These are phyloP conservation scores for Brachylomia viminalis DNA, from an alignment of 2,888 invertebrate genomes.

Conservation along the genomic window DNA sequence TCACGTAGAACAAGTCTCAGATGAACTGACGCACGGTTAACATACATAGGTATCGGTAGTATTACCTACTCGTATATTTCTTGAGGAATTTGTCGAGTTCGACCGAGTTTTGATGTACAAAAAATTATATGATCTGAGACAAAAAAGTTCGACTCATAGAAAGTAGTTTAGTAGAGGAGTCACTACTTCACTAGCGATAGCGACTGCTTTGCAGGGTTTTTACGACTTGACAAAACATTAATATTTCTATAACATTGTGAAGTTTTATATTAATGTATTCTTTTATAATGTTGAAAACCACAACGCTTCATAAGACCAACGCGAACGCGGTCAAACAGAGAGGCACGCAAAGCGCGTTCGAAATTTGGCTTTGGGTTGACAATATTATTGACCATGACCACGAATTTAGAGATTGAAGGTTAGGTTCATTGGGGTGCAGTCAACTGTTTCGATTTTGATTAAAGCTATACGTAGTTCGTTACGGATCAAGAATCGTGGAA, in stretches of 20 bases:
- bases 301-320: not conserved
- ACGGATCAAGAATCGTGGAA: not conserved
- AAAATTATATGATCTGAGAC: no score
- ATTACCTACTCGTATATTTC: not conserved
- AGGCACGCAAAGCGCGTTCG: not conserved
- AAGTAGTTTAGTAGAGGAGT: no score
- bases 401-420: slow-evolving; percentile 15
- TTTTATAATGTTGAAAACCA: not conserved
- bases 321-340: not conserved
- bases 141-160: no score
- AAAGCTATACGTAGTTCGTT: slow-evolving; percentile 4
- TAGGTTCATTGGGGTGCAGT: not conserved
- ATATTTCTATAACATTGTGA: not conserved
- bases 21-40: not conserved
- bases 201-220: not conserved
- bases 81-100: not conserved
- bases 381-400: not conserved
- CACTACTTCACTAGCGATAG: not conserved
- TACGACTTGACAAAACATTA: not conserved
- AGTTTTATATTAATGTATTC: not conserved
- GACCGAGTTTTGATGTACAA: no score
- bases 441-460: slow-evolving; percentile 13
- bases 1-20: not conserved
- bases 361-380: not conserved
- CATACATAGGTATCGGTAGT: not conserved